Base-by-base conservation (phyloP, 2,113 vertebrate genomes). In the Phaethornis superciliosus region DNA sequence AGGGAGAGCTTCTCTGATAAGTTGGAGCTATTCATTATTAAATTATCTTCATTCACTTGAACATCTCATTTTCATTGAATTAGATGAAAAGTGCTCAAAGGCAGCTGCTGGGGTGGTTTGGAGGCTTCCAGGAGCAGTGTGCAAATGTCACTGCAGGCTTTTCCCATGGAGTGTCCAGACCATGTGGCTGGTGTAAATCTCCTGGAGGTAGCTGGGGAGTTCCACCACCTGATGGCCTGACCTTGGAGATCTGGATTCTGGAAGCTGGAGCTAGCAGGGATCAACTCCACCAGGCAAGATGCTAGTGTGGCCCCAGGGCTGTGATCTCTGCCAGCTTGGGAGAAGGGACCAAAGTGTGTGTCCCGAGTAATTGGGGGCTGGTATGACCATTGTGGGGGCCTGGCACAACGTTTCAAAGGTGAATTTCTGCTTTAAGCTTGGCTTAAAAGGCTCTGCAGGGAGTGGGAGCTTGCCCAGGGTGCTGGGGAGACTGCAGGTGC, bases 1-100 rank as follows among this genome's bases (percentile, higher is more conserved):
- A 95, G 89, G 81, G 91, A 97, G 93, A 97, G 92, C 71, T 93
- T 96, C 95, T 96, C 95, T 46, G 68, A 96, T 97, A 96, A 94
- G 91, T 95, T 96, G 86, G 94, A 97, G 95, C 95, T 96, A 95
- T 87, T 95, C 96, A 97, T 97, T 91, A 97, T 97, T 97, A 97
- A 97, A 94, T 97, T 95, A 88, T 93, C 90, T 94, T 91, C 87
- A 96, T 97, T 95, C 95, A 97, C 91, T 96, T 32, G 46, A 94
- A 95, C 91, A 94, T 89, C 90, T 95, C 92, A 74, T 97, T 96
- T 92, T 94, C 90, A 76, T 93, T 89, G 88, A 96, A 91, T 94
- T 95, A 75, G 89, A 93, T 85, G 81, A 93, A 90, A 81, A 90
- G 82, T 92, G 79, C 78, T 97, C 72, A 70, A 81, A 92, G 88